Evolutionary conservation across 2,888 invertebrate species (phyloP), one percentile per base, ranked within the genome.

Genomic region (Petrolisthes manimaculis): DNA sequence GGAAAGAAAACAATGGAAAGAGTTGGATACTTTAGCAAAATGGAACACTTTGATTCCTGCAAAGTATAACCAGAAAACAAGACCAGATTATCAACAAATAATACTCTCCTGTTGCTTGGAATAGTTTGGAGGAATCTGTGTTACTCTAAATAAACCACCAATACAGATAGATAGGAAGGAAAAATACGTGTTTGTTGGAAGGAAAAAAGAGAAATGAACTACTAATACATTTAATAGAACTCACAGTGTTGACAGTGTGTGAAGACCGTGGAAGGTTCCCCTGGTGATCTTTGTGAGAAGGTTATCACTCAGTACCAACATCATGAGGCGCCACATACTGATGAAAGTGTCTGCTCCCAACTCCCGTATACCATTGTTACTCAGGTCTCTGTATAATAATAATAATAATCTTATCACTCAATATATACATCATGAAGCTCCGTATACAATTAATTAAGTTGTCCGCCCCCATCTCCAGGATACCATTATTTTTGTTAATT

Each of bases 301-400:
- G 93, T 98, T 98, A 93, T 98, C 96, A 93, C 97, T 98, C 87
- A 98, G 94, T 83, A 97, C 94, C 86, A 92, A 88, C 53, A 92
- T 91, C 55, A 89, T 84, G 18, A 93, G 92, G 71, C 92, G 88
- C 92, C 92, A 92, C 54, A 93, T 91, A 55, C 91, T 86, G 24
- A 86, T 88, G 91, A 93, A 93, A 14, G 91, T 90, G 8, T 92
- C 92, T 12, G 91, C 91, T 5, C 92, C 92, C 5, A 93, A 86
- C 12, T 86, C 55, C 5, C 78, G 83, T 24, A 93, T 92, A 0
- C 90, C 88, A 91, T 93, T 93, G 85, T 92, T 91, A 78, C 92
- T 92, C 12, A 93, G 84, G 88, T 93, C 93, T 61, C 93, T 93
- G 92, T 53, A 37, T 37, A 37, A 37, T 37, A 37, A 37, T n/a